Base-by-base conservation (phyloP, 1,140 invertebrate genomes). In the Cyclargus thomasi region DNA sequence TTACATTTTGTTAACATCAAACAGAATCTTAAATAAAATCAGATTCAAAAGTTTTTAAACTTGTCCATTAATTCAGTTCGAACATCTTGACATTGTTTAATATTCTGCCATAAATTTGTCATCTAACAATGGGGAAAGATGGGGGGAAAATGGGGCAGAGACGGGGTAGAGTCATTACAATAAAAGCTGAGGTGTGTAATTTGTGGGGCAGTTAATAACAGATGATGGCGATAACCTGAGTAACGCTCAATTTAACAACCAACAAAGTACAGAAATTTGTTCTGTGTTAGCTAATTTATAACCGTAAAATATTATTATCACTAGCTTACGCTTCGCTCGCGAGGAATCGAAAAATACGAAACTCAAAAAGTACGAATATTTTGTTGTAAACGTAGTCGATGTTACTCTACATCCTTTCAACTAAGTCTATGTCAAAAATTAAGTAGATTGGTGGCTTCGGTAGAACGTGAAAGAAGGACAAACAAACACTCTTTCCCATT, bases 171-270 rank as follows among this genome's bases (percentile, higher is more conserved):
- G 17, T 20, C 55, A 20, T 59, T 59, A 59, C 18, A 59, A 59
- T 59, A 59, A 59, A 59, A 59, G 55, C 1, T 21, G 21, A 59
- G 55, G 55, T 59, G 17, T 20, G 55, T 59, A 59, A 59, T 59
- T 59, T 59, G 55, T 59, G 18, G 55, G 17, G 55, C 2, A 18
- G 18, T 59, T 59, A 59, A 59, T 59, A 59, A 21, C 55, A 59
- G 55, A 59, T 17, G 55, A 59, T 59, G 18, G 18, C 20, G 55
- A 59, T 59, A 59, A 59, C 18, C 18, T 47, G 39, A 47, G 39
- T 47, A 47, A 47, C 39, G 11, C 29, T 29, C 29, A 0, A 29
- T 29, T 29, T 29, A 29, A 29, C 29, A 29, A 29, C 29, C 29
- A 29, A 29, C 29, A 29, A 29, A 29, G 8, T 29, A 29, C 29